Conservation (phyloP, 1,140 invertebrate genomes). For the Trissolcus basalis region DNA sequence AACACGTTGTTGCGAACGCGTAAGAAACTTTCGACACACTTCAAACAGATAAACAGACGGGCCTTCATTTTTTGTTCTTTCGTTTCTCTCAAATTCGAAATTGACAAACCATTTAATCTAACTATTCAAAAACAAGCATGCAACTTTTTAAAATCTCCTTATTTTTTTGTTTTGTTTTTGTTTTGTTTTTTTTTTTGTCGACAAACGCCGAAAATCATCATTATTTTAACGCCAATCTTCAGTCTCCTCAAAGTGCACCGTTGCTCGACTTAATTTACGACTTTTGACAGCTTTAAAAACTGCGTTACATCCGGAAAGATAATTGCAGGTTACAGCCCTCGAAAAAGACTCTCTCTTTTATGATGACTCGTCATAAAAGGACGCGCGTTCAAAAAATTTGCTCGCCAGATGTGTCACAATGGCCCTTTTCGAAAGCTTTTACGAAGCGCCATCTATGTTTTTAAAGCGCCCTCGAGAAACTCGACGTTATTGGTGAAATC, state of each 20-base stretch:
- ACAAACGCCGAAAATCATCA: constrained; percentile 5
- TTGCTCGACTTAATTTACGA: constrained; percentile 36
- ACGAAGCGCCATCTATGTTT: neutral
- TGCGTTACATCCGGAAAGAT: constrained; percentile 30
- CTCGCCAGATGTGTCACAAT: constrained; percentile 42
- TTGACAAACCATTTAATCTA: too few relatives aligned
- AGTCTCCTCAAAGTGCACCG: neutral
- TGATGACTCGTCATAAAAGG: constrained; percentile 45
- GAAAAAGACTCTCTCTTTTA: constrained; percentile 58
- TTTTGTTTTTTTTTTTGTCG: neutral
- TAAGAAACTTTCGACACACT: too few relatives aligned
- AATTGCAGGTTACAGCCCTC: constrained; percentile 42
- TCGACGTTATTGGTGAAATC: too few relatives aligned
- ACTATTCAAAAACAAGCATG: too few relatives aligned
- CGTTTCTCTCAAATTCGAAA: neutral
- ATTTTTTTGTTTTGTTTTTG: neutral
- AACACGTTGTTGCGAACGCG: neutral
- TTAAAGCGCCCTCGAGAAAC: neutral
- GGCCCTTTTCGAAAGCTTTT: constrained; percentile 2
- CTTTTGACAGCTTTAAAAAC: constrained; percentile 29
- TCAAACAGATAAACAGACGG: neutral
- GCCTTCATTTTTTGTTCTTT: neutral
- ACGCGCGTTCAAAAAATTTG: constrained; percentile 32
- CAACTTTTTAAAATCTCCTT: neutral
- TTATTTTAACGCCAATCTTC: neutral